These are phyloP conservation scores for Tetramorium alpestre DNA, from an alignment of 1,140 invertebrate genomes.

Conservation along the genomic window DNA sequence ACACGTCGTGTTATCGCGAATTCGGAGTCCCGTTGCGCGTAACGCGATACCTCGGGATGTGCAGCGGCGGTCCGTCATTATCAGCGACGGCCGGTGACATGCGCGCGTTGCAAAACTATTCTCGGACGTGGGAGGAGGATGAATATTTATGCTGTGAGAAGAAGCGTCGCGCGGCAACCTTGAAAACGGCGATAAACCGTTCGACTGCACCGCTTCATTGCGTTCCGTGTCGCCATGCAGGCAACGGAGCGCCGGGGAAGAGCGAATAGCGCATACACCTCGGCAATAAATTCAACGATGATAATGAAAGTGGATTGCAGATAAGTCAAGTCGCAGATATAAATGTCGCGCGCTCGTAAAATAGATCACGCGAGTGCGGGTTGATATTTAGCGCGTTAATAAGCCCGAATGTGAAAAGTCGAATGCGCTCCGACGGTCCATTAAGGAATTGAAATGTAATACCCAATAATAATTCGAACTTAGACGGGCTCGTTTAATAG, in stretches of 20 bases:
- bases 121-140: constrained; percentile 59
- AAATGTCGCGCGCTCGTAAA: not conserved
- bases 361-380: not conserved
- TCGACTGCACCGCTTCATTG: constrained; percentile 68
- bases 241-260: not conserved
- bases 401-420: not conserved
- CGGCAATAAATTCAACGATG: not conserved
- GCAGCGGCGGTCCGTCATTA: constrained; percentile 19
- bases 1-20: not conserved
- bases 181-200: constrained; percentile 68
- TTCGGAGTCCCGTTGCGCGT: constrained; percentile 25
- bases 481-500: constrained; percentile 36
- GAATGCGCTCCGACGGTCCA: not conserved
- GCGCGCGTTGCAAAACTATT: constrained; percentile 61
- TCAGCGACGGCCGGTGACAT: constrained; percentile 46
- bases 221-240: constrained; percentile 56
- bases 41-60: constrained; percentile 13
- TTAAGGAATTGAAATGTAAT: constrained; percentile 44
- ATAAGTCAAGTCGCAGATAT: not conserved
- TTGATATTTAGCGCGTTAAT: not conserved
- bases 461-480: constrained; percentile 27
- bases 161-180: constrained; percentile 55
- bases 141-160: constrained; percentile 68
- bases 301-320: constrained; percentile 19
- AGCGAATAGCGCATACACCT: not conserved